A percentile compares a stretch with the other conserved stretches of the same genome.
These are phyloP conservation scores for Coptotermes formosanus DNA, from an alignment of 1,140 invertebrate genomes.

Conservation along the genomic window DNA sequence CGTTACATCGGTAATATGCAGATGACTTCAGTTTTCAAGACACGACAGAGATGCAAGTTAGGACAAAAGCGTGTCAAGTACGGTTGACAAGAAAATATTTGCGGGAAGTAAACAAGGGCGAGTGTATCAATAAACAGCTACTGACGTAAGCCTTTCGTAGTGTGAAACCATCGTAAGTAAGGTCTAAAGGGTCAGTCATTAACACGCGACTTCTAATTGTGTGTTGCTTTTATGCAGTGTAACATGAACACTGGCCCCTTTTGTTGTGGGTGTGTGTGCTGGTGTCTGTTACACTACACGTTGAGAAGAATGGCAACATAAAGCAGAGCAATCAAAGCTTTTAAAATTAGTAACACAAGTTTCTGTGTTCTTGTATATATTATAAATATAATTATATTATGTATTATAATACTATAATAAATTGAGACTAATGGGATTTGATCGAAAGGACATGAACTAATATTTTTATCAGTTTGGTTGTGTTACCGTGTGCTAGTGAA, in stretches of 20 bases:
- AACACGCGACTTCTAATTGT: background rate
- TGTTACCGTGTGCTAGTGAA: constrained; percentile 8
- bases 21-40: background rate
- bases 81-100: too few species aligned
- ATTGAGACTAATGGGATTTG: background rate
- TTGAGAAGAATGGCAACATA: background rate
- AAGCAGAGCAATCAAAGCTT: background rate
- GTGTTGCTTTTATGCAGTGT: background rate
- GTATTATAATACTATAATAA: background rate
- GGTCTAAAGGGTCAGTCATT: background rate
- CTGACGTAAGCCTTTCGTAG: too few species aligned
- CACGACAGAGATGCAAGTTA: background rate
- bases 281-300: background rate
- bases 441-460: background rate
- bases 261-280: background rate
- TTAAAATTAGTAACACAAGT: background rate
- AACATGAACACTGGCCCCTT: background rate
- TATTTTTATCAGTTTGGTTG: background rate
- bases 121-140: too few species aligned
- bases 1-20: background rate
- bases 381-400: constrained; percentile 14
- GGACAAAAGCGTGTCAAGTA: too few species aligned
- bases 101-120: too few species aligned
- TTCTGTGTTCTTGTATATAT: background rate
- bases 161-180: background rate